Percentiles rank a stretch among this genome's conserved stretches.
phyloP scores from a whole-genome alignment of 2,888 invertebrate genomes.

The Escarpia spicata region DNA sequence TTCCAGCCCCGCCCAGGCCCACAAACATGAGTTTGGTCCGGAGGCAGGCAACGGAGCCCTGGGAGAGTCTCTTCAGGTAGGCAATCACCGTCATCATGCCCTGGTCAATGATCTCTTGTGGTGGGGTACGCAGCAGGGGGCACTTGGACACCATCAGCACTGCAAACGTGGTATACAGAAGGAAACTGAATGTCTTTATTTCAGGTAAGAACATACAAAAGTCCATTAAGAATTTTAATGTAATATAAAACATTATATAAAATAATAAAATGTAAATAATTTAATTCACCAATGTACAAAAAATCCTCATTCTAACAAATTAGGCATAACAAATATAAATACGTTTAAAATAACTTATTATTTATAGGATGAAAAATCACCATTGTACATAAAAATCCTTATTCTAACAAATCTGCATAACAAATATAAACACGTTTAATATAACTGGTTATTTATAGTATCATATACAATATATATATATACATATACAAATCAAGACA shows the following conservation, averaged over 20 bases:
- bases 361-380: too few relatives aligned
- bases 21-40: conserved; percentile 65
- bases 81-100: conserved; percentile 57
- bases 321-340: too few relatives aligned
- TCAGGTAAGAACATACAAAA: neutral
- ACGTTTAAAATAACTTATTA: too few relatives aligned
- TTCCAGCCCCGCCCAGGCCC: conserved; percentile 66
- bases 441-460: too few relatives aligned
- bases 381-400: too few relatives aligned
- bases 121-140: conserved; percentile 58
- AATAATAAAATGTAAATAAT: too few relatives aligned
- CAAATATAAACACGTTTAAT: too few relatives aligned
- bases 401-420: too few relatives aligned
- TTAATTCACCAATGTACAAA: too few relatives aligned
- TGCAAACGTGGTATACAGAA: conserved; percentile 31
- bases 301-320: too few relatives aligned
- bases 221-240: neutral
- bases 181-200: neutral
- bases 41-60: conserved; percentile 58
- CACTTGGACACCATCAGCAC: conserved; percentile 54
- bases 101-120: conserved; percentile 57
- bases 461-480: too few relatives aligned
- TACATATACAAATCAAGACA: too few relatives aligned
- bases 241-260: neutral
- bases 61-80: conserved; percentile 57